Conservation (phyloP, 2,113 vertebrate genomes). For the Rhombomys opimus region DNA sequence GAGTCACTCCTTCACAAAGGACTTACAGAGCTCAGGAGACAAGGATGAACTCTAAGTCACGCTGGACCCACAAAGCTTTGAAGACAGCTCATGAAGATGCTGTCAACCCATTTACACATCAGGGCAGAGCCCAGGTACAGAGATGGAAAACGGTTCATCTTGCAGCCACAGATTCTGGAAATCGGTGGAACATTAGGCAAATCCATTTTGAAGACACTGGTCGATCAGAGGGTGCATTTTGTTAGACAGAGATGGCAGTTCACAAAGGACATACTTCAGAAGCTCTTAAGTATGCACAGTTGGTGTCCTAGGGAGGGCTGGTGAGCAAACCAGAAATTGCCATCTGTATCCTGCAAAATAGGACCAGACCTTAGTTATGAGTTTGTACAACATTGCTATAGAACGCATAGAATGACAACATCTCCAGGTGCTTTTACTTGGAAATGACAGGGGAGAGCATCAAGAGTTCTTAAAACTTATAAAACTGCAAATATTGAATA, state of each 20-base stretch:
- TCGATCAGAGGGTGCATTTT: background rate
- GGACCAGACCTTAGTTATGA: background rate
- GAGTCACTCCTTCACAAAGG: background rate
- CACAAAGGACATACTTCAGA: slow-evolving; percentile 1
- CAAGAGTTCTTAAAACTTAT: background rate
- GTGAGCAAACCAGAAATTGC: background rate
- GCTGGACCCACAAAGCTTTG: background rate
- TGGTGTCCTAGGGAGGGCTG: background rate
- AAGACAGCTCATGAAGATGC: background rate
- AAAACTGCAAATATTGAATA: background rate
- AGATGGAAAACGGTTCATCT: background rate
- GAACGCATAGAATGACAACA: background rate
- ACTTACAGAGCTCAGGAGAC: background rate
- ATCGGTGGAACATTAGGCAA: background rate
- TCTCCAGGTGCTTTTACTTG: background rate
- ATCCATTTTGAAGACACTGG: background rate
- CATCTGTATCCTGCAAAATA: background rate
- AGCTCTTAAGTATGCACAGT: no score
- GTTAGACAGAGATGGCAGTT: background rate
- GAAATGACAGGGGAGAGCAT: background rate
- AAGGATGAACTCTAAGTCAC: no score
- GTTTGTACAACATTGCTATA: no score
- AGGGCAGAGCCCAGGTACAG: background rate
- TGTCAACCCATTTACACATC: background rate
- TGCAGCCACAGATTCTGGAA: background rate